Conservation (phyloP, 2,888 invertebrate genomes). For the Drosophila diplacantha region DNA sequence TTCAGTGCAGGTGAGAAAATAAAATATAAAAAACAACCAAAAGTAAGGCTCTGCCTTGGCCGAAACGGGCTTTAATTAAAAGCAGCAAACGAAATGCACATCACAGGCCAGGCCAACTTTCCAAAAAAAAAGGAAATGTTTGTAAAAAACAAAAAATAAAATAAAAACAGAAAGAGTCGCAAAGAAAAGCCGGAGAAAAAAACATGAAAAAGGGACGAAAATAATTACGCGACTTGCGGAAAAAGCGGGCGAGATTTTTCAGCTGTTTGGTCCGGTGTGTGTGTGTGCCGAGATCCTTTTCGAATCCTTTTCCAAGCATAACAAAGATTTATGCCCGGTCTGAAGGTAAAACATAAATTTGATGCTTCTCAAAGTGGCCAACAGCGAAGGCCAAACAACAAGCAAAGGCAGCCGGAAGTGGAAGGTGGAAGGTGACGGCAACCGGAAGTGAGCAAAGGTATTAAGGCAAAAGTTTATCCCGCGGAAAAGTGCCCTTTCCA, state of each 20-base stretch:
- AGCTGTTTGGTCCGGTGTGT: slow-evolving; percentile 12
- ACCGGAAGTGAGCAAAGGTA: slow-evolving; percentile 40
- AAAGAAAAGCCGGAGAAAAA: not conserved
- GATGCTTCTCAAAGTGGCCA: slow-evolving; percentile 52
- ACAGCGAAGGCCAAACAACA: slow-evolving; percentile 19
- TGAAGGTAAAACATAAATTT: slow-evolving; percentile 60
- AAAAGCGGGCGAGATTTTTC: slow-evolving; percentile 41
- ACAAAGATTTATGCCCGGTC: slow-evolving; percentile 65
- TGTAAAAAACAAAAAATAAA: not conserved
- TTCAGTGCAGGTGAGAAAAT: not conserved
- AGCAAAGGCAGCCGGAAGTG: not conserved
- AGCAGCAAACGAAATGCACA: slow-evolving; percentile 29
- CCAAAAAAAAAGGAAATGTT: slow-evolving; percentile 26
- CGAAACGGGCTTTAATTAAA: slow-evolving; percentile 29
- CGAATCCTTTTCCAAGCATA: slow-evolving; percentile 32
- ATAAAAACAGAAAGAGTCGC: not conserved
- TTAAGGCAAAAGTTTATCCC: slow-evolving; percentile 63
- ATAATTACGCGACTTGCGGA: slow-evolving; percentile 35
- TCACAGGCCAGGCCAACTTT: slow-evolving; percentile 35
- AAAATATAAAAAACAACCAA: not conserved
- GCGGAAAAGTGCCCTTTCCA: slow-evolving; percentile 38
- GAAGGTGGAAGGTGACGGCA: slow-evolving; percentile 14
- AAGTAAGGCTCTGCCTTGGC: too few species aligned
- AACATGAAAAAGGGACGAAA: slow-evolving; percentile 25
- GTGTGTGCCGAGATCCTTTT: slow-evolving; percentile 1